phyloP scores from a whole-genome alignment of 2,888 invertebrate species.

The Nomada hirtipes region DNA sequence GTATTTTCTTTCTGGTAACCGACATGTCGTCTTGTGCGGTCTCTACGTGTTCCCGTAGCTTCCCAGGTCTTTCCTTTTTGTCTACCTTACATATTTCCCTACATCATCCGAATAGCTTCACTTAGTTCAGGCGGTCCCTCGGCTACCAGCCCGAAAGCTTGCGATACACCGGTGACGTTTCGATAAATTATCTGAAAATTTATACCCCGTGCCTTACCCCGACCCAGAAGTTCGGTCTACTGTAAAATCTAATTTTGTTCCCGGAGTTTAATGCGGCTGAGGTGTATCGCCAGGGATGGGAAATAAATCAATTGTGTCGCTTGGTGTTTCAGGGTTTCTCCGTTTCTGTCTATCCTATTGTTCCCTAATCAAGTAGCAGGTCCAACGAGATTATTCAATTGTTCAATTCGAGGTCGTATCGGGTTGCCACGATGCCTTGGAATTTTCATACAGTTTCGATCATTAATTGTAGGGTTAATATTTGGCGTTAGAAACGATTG shows the following conservation, averaged over 20 bases:
- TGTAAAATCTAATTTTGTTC: slow-evolving; percentile 50
- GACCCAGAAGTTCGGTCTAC: slow-evolving; percentile 45
- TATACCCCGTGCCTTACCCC: slow-evolving; percentile 31
- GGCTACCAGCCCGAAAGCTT: neutral
- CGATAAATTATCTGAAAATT: slow-evolving; percentile 47
- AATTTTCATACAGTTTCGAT: no score
- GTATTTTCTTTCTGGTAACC: slow-evolving; percentile 39
- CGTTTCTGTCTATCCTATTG: neutral
- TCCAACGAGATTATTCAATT: neutral
- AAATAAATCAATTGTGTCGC: slow-evolving; percentile 49
- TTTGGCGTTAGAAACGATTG: no score
- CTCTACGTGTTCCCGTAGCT: neutral
- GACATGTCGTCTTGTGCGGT: slow-evolving; percentile 40
- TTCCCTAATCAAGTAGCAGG: slow-evolving; percentile 9
- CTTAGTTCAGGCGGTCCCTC: slow-evolving; percentile 6
- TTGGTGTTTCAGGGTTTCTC: slow-evolving; percentile 3
- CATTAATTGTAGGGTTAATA: no score
- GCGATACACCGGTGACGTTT: slow-evolving; percentile 20
- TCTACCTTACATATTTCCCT: slow-evolving; percentile 12
- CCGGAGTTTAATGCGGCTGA: slow-evolving; percentile 13
- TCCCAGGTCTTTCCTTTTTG: slow-evolving; percentile 1
- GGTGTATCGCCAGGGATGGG: slow-evolving; percentile 24
- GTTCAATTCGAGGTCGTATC: neutral
- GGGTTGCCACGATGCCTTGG: no score
- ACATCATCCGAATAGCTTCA: slow-evolving; percentile 25